A percentile compares a stretch with the other conserved stretches of the same genome.
Evolutionary conservation across 2,113 vertebrate species (phyloP).

Genomic region (Rhynchomys soricoides): DNA sequence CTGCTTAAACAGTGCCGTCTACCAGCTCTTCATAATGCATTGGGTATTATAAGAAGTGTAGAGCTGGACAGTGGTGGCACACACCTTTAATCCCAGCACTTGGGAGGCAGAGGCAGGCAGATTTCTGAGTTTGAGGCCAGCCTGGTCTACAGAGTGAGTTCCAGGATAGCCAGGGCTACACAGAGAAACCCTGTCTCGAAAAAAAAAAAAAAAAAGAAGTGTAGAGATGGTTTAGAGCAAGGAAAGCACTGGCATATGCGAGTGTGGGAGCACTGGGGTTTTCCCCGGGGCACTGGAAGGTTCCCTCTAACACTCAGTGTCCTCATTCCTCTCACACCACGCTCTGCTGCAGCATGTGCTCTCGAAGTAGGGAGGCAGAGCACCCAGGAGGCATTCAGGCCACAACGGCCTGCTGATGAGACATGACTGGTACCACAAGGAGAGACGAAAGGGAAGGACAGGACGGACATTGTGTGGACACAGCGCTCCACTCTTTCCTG

Average conservation of each 20-base stretch:
- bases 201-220: no score
- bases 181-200: no score
- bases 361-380: neutral
- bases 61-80: no score
- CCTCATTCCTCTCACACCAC: neutral
- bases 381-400: neutral
- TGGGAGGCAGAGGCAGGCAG: no score
- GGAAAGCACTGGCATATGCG: neutral
- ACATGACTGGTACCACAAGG: slow-evolving; percentile 57
- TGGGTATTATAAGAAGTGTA: no score
- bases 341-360: neutral
- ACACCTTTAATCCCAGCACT: no score
- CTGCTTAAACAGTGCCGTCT: neutral
- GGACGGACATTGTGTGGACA: slow-evolving; percentile 61
- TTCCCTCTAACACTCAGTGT: neutral
- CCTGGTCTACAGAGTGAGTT: no score
- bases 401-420: neutral
- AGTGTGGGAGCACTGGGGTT: neutral
- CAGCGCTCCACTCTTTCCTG: neutral
- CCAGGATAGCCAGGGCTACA: no score
- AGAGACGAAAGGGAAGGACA: neutral
- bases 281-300: neutral
- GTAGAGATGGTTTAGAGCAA: neutral
- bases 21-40: neutral
- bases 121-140: no score